Evolutionary conservation across 1,140 invertebrate genomes (phyloP), one percentile per base, ranked within the genome.

Genomic region (Maconellicoccus hirsutus): DNA sequence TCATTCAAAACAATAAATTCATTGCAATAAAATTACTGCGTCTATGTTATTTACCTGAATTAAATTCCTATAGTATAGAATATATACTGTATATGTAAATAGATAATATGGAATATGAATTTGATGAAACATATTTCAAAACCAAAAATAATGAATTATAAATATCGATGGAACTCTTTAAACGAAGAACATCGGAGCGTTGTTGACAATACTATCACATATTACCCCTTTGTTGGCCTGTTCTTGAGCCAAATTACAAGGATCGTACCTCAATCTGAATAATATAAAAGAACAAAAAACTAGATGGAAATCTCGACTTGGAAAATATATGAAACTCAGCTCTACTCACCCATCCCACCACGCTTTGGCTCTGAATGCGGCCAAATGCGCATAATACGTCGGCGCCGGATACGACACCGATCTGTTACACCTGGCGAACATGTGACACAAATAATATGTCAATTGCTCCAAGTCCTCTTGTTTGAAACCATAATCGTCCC

Each of bases 371-470:
- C 94, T 82, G 71, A 87, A 87, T 14, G 92, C 93, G n/a, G 89
- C 93, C 71, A 95, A 84, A 82, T 97, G 93, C 25, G 94, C 93
- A 80, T 96, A 95, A 79, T 96, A 96, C 0, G 92, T 94, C 1
- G 94, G 93, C 0, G 94, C 89, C 1, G 94, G 94, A 82, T 96
- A 95, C 14, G 91, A 94, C 0, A 97, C 93, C 1, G 91, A 85
- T 70, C 92, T 84, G 70, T 87, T 89, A 78, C 94, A 97, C 19
- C 94, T 84, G 1, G 89, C 85, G 79, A 93, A 96, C 80, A 94
- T 83, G 76, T 96, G 91, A 78, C 94, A 97, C 21, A 97, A 79
- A 77, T 89, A 87, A 80, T 91, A 95, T 0, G 93, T 90, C 70
- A 96, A 77, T 73, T 86, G 80, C 78, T 96, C 89, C n/a, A 96